A percentile compares a stretch with the other conserved stretches of the same genome.
Conservation (phyloP, 2,113 vertebrate genomes). For the Canis aureus region DNA sequence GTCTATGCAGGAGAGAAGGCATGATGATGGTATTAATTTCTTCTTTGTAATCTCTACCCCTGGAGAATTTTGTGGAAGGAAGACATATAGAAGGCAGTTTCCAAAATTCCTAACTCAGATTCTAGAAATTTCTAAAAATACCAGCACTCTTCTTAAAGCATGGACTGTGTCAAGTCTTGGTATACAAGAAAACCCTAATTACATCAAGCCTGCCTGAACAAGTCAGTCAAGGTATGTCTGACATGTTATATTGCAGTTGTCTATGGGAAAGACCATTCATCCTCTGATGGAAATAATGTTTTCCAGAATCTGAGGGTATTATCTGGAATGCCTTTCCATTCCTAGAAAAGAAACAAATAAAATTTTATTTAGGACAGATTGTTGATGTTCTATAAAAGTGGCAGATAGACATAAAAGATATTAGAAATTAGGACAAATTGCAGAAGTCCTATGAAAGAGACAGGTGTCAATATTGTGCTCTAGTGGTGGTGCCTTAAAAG, state of each 20-base stretch:
- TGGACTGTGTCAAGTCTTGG: not conserved
- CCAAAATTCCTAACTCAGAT: not conserved
- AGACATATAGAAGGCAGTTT: not conserved
- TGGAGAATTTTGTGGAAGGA: not conserved
- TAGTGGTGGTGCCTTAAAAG: not conserved
- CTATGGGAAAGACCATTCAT: not conserved
- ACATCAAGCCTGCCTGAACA: not conserved
- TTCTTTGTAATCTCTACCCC: not conserved
- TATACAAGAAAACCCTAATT: not conserved
- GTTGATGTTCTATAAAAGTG: not conserved
- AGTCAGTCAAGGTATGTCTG: not conserved
- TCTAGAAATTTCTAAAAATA: not conserved
- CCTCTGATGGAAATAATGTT: not conserved
- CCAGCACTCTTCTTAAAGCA: not conserved
- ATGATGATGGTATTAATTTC: not conserved
- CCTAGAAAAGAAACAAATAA: not conserved
- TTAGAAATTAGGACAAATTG: not conserved
- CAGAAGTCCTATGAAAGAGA: constrained; percentile 1
- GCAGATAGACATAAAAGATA: not conserved
- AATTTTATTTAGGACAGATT: not conserved
- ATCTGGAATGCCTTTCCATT: not conserved
- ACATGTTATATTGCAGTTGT: not conserved
- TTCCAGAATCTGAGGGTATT: not conserved
- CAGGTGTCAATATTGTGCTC: not conserved
- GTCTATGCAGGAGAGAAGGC: not conserved